Evolutionary conservation across 2,797 vertebrate species (phyloP).

Genomic region (Danio jaintianensis): DNA sequence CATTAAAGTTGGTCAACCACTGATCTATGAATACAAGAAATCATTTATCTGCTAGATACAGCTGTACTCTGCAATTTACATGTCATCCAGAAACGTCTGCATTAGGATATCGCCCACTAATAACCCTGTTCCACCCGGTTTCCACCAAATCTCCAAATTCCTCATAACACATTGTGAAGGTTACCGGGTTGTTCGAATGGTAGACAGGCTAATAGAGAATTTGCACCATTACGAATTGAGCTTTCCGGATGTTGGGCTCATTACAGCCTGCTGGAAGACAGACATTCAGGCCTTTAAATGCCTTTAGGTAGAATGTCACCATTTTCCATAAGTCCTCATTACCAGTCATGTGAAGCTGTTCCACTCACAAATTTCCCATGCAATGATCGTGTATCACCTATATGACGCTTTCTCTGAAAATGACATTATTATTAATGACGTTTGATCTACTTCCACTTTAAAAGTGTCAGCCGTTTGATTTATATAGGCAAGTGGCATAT

Average conservation of each 20-base stretch:
- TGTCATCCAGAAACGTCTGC: neutral
- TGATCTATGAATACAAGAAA: neutral
- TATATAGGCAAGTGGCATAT: neutral
- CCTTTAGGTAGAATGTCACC: slow-evolving; percentile 50
- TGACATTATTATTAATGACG: neutral
- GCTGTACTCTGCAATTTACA: neutral
- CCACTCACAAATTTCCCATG: slow-evolving; percentile 35
- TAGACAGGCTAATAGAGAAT: slow-evolving; percentile 59
- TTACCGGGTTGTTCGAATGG: slow-evolving; percentile 49
- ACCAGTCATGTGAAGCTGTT: slow-evolving; percentile 44
- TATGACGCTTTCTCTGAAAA: neutral
- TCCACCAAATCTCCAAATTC: neutral
- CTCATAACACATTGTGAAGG: slow-evolving; percentile 51
- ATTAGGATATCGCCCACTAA: slow-evolving; percentile 23
- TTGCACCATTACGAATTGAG: slow-evolving; percentile 57
- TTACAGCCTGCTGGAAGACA: slow-evolving; percentile 50
- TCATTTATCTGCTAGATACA: slow-evolving; percentile 3
- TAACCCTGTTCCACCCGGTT: slow-evolving; percentile 13
- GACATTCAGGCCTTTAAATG: slow-evolving; percentile 38
- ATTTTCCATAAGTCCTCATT: slow-evolving; percentile 52
- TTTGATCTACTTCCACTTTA: neutral
- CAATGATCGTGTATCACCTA: slow-evolving; percentile 2
- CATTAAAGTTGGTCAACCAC: neutral
- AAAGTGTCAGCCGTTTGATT: slow-evolving; percentile 12
- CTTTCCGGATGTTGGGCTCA: slow-evolving; percentile 55